Base-by-base conservation (phyloP, 23 tunicate genomes). In the Corella eumyota region DNA sequence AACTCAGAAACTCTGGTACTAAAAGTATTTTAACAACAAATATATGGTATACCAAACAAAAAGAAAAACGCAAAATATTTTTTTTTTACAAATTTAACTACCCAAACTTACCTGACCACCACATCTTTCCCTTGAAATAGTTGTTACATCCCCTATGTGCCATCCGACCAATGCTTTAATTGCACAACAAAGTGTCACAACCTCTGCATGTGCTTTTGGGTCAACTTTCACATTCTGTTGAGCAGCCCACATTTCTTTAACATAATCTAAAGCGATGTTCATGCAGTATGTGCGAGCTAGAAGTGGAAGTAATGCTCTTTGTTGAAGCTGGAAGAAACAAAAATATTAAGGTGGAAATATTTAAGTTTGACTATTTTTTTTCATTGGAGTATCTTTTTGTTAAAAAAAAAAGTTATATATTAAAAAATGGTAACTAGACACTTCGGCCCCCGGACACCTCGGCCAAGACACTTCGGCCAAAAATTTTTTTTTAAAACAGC, bases 261-360 rank as follows among this genome's bases (percentile, higher is more conserved):
- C 79, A 21, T 91, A 71, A 48, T 82, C 80, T 32, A 91, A 69
- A 2, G 93, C 79, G 19, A 81, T 37, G 67, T 81, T 81, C 80
- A 91, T 75, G 32, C 80, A 78, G n/a, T 90, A 71, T n/a, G 85
- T 81, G n/a, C 98, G 68, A 40, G 98, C 98, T 63, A 91, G 66
- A 23, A 81, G 70, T 0, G 98, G 98, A 62, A 81, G 32, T 27
- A 91, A 61, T 0, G 98, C 79, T 25, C 98, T 76, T 63, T 86
- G 95, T 63, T 86, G 95, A 0, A 86, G 70, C 95, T 86, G 64
- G 2, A 66, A 73, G 25, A 36, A 24, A 28, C 0, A 40, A 15
- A 15, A 40, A 40, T 40, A 15, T 11, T 11, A 9, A 15, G 48
- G 48, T 11, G 48, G 11, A 9, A 9, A 15, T 40, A 15, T 11